A percentile compares a stretch with the other conserved stretches of the same genome.
Evolutionary conservation across 2,113 vertebrate genomes (phyloP).

Genomic region (Lasiurus cinereus): DNA sequence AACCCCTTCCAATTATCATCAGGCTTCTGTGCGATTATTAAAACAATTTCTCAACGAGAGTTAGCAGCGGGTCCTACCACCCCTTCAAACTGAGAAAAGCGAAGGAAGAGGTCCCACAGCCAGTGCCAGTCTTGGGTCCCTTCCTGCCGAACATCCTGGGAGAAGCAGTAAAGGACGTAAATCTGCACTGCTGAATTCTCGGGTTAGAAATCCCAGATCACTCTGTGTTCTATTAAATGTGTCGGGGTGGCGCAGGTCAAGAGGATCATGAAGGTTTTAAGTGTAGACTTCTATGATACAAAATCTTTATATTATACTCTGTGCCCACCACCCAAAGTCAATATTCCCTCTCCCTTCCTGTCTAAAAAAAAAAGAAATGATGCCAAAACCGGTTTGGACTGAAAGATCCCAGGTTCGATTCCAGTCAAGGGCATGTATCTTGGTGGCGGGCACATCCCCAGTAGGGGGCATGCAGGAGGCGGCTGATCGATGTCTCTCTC

Average conservation of each 20-base stretch:
- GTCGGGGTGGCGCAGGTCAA: too few species aligned
- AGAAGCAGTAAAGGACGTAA: not conserved
- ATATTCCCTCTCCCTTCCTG: not conserved
- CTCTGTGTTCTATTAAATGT: not conserved
- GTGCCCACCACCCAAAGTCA: too few species aligned
- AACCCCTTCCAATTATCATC: not conserved
- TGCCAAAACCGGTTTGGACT: too few species aligned
- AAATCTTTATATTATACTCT: too few species aligned
- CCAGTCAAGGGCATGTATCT: too few species aligned
- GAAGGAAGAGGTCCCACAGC: not conserved
- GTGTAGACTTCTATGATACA: too few species aligned
- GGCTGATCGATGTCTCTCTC: too few species aligned
- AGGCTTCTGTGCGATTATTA: constrained; percentile 3
- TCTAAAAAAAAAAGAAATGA: not conserved
- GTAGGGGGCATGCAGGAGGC: too few species aligned
- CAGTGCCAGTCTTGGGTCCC: not conserved
- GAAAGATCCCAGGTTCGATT: too few species aligned
- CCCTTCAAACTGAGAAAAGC: not conserved
- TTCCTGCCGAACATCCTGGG: not conserved
- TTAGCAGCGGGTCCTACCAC: not conserved
- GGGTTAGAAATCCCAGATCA: constrained; percentile 57
- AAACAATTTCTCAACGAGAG: constrained; percentile 24
- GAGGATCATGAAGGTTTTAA: too few species aligned
- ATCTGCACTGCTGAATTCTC: not conserved
- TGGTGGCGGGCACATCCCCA: too few species aligned